Evolutionary conservation across 2,797 vertebrate species (phyloP), one percentile per base, ranked within the genome.

Genomic region (Enteromius treurensis): DNA sequence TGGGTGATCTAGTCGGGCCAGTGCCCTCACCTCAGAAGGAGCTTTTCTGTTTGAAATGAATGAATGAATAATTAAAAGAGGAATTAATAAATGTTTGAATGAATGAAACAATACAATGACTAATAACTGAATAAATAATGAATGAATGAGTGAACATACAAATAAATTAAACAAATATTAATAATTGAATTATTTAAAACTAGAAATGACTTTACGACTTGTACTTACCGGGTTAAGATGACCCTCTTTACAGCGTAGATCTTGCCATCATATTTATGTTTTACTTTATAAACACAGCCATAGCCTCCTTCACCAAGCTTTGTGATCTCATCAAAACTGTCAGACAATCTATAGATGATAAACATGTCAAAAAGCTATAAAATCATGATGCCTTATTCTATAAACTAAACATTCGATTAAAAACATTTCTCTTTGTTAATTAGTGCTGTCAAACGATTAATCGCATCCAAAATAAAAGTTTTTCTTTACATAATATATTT

Each of bases 181-280:
- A 32, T 15, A 11, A 11, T 4, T 11, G 3, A 58, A 55, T 55
- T 5, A 58, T 11, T 13, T 23, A 49, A 32, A 29, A 47, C 49
- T 9, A 71, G 14, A 17, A 5, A 49, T 37, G 3, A 21, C 13
- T 21, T 34, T 3, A 14, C 14, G 32, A 15, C 7, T 26, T 17
- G 2, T n/a, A 42, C 83, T 81, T 77, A 88, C 89, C n/a, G 0
- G 0, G 23, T 70, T 37, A 68, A 53, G 7, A 40, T 0, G 13
- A 88, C 75, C 21, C 78, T 58, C 83, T 90, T 90, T n/a, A 90
- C 51, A 2, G 90, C 90, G 15, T 86, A 90, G 26, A 9, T 19
- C 26, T 45, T 51, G 0, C 13, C 29, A 74, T 89, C 90, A 19
- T 65, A 0, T 4, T 49, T 84, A 8, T 88, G 62, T 62, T 65